phyloP scores from a whole-genome alignment of 2,888 invertebrate genomes.

The Troides aeacus region DNA sequence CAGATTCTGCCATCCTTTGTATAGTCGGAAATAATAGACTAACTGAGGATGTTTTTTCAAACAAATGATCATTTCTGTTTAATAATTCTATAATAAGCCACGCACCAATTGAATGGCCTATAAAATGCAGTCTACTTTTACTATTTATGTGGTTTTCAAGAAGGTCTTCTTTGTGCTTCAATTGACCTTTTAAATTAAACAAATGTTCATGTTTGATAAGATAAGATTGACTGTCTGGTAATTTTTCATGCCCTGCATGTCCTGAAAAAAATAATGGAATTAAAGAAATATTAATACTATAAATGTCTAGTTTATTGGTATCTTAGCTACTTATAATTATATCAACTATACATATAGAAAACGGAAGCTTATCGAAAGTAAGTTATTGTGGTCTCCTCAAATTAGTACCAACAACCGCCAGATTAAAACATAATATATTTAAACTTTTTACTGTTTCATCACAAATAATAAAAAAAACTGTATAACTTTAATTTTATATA shows the following conservation, averaged over 20 bases:
- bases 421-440: background rate
- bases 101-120: constrained; percentile 95
- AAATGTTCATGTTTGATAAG: constrained; percentile 79
- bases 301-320: too few species aligned
- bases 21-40: constrained; percentile 93
- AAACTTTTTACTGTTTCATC: background rate
- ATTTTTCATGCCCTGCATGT: constrained; percentile 84
- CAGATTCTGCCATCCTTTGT: constrained; percentile 88
- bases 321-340: too few species aligned
- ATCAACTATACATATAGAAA: background rate
- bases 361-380: background rate
- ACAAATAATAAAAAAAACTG: background rate
- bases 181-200: constrained; percentile 89
- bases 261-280: constrained; percentile 77
- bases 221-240: constrained; percentile 63
- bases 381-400: background rate
- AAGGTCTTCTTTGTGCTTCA: constrained; percentile 88
- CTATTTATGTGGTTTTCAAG: constrained; percentile 86
- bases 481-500: background rate
- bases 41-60: constrained; percentile 79
- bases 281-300: too few species aligned
- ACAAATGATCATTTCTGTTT: constrained; percentile 76
- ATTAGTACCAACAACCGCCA: background rate
- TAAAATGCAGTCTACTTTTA: constrained; percentile 86
- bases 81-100: constrained; percentile 90